Evolutionary conservation across 2,113 vertebrate genomes (phyloP).

Genomic region (Malurus alboscapulatus): DNA sequence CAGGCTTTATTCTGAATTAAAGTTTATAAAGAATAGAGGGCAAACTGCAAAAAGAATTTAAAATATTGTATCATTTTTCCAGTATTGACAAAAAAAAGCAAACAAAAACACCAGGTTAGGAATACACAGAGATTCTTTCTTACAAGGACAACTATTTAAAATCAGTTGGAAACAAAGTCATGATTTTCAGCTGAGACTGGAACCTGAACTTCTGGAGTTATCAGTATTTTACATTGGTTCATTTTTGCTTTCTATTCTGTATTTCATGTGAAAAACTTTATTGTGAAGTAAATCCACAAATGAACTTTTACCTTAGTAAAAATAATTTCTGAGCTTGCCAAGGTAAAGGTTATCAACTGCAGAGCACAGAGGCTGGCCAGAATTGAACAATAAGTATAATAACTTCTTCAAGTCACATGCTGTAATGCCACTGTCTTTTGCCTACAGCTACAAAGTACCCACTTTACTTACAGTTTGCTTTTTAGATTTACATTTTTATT

Average conservation of each 20-base stretch:
- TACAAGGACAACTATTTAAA: neutral
- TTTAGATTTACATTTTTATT: constrained; percentile 42
- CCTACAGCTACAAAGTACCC: neutral
- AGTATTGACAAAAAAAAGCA: neutral
- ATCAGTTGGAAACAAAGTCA: neutral
- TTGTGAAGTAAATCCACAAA: neutral
- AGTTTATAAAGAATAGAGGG: neutral
- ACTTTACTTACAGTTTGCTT: neutral
- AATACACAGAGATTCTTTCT: neutral
- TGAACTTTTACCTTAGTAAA: neutral
- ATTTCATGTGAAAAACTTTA: neutral
- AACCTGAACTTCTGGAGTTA: neutral
- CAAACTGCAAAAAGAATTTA: neutral
- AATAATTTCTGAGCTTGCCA: neutral
- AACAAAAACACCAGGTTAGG: too few relatives aligned
- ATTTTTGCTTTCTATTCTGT: neutral
- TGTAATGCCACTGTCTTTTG: neutral
- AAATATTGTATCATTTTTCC: neutral
- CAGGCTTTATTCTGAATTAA: neutral
- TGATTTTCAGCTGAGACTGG: neutral
- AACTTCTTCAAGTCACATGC: neutral
- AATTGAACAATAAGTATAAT: neutral
- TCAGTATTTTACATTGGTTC: neutral
- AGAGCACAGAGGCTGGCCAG: neutral
- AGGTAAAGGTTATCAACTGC: neutral